Base-by-base conservation (phyloP, 2,888 invertebrate species). In the Rhagonycha lutea region DNA sequence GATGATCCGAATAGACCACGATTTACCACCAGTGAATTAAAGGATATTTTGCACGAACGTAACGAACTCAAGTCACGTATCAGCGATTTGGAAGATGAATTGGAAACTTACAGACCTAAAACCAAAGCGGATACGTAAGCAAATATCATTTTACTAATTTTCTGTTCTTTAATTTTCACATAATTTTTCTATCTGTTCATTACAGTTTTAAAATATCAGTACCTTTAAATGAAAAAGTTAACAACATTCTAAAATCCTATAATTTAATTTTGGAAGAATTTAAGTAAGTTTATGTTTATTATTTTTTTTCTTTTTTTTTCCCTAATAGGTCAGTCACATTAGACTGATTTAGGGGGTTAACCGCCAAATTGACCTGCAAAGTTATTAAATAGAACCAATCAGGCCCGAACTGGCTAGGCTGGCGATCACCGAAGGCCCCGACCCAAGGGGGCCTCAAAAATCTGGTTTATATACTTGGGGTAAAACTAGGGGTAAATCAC, bases 1-100 rank as follows among this genome's bases (percentile, higher is more conserved):
- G 92, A 93, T 82, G 93, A 94, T 87, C 93, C 93, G 0, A 92
- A 95, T 85, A 89, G 94, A 80, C 96, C 96, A 14, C 89, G 95
- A 75, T 97, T 96, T 85, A 95, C 96, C 0, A 92, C 95, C 75
- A 91, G 93, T 69, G 97, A 97, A 86, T 89, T 97, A 23, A 92
- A 95, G 82, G 95, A 95, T 83, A 96, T 98, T 80, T 89, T 97
- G 26, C 93, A 95, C 86, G 98, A 99, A 89, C 91, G 98, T 76
- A 98, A 98, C 88, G 96, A 97, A 86, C 90, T 98, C 72, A 96
- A 98, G 85, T 94, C 96, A n/a, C 92, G 94, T 85, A 94, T 99
- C 70, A 94, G 95, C 84, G 95, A 96, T 85, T 91, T 98, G n/a
- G 97, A 98, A 87, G 98, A 98, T 83, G 97, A 98, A 88, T 88